Base-by-base conservation (phyloP, 2,113 vertebrate species). In the Hirundichthys speculiger region DNA sequence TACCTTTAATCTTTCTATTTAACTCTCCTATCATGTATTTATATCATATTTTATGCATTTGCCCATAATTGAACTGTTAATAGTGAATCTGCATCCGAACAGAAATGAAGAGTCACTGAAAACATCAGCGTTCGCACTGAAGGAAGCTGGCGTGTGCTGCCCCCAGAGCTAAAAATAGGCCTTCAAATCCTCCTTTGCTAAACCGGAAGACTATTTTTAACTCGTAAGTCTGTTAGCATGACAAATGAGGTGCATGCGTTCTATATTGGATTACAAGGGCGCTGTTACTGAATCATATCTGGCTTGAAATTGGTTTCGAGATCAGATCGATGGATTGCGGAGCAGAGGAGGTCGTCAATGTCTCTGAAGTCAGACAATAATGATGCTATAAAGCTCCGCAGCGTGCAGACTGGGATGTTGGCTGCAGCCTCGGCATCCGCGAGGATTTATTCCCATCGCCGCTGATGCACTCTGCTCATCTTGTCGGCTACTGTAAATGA, bases 171-270 rank as follows among this genome's bases (percentile, higher is more conserved):
- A 90, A 90, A 76, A 87, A 88, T 90, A 90, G 84, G 80, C 64
- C 46, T 75, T 76, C 82, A 88, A 89, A 78, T 69, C 80, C 66
- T 85, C 78, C 84, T 80, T 72, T 48, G 69, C 67, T 75, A 67
- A 86, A 84, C 83, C 81, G 83, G 86, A 88, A 87, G 81, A 57
- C 15, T 88, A 90, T 90, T 84, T 90, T 85, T 90, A 90, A 82
- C 88, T 86, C 80, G 49, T 86, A 57, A 80, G 86, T 87, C 84
- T 81, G 85, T 87, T 84, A 80, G 75, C 73, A 83, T 90, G 83
- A 90, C 75, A 69, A 86, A 90, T 83, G 86, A 87, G 77, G 49
- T 77, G 70, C 64, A 82, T 48, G 67, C 75, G 70, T 87, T 75
- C 62, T 65, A 78, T 88, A 90, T 88, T 86, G 79, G 79, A 86